Base-by-base conservation (phyloP, 2,888 invertebrate species). In the Bursaphelenchus okinawaensis region DNA sequence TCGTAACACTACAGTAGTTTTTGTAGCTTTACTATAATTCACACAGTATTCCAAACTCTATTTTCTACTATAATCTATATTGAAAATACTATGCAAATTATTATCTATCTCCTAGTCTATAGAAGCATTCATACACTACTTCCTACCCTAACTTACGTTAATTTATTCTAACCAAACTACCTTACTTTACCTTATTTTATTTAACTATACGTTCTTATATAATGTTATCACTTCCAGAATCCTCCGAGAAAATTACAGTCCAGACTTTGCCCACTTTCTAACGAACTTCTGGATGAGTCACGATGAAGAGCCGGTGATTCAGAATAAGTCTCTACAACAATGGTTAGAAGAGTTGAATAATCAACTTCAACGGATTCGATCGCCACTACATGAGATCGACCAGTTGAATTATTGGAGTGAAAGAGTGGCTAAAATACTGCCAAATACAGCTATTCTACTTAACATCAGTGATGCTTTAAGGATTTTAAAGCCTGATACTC, bases 201-300 rank as follows among this genome's bases (percentile, higher is more conserved):
- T 19, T n/a, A n/a, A n/a, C n/a, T n/a, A n/a, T n/a, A n/a, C n/a
- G n/a, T n/a, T n/a, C n/a, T n/a, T n/a, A n/a, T n/a, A n/a, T n/a
- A n/a, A n/a, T n/a, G n/a, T n/a, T n/a, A n/a, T 6, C 23, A 54
- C 2, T 20, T 57, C 28, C 27, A 57, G 57, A 1, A 23, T 57
- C 51, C 40, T 57, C 22, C 22, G 27, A 3, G 28, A 26, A 56
- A 57, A 57, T 19, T 31, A 57, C 57, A 57, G 24, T n/a, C 24
- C 50, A 31, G 60, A 59, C 60, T 59, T 59, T 27, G 60, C 60
- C 19, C 50, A 23, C 50, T 19, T 59, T 19, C 51, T 59, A 19
- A 52, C 51, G 12, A 31, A 59, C 6, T 24, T 28, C 16, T 59
- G 60, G 60, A n/a, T 23, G 1, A 50, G 19, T 4, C 60, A 31